phyloP scores from a whole-genome alignment of 2,113 vertebrate genomes.

The Bufo bufo region DNA sequence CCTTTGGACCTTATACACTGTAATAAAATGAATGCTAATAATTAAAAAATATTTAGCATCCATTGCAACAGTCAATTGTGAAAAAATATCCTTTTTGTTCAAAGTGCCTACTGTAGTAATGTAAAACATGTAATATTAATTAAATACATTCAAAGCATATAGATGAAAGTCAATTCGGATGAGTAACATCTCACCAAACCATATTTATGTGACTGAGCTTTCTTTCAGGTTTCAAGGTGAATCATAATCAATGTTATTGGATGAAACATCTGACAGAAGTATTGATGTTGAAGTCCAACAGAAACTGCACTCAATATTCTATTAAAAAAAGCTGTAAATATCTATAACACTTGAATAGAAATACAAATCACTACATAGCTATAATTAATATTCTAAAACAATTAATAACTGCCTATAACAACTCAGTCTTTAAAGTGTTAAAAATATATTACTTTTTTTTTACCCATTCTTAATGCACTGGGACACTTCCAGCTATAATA shows the following conservation, averaged over 20 bases:
- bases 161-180: neutral
- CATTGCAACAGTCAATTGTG: neutral
- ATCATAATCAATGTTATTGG: conserved; percentile 33
- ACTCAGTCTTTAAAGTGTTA: neutral
- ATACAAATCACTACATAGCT: neutral
- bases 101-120: neutral
- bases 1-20: no score
- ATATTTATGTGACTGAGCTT: neutral
- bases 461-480: neutral
- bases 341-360: conserved; percentile 9
- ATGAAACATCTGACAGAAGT: neutral
- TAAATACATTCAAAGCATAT: neutral
- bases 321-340: conserved; percentile 19
- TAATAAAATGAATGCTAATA: no score
- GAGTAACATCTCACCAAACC: conserved; percentile 1
- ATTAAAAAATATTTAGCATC: no score
- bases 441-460: neutral
- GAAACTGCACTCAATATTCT: conserved; percentile 34
- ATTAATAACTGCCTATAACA: neutral
- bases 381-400: conserved; percentile 40
- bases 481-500: neutral
- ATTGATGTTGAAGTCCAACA: conserved; percentile 16
- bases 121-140: neutral
- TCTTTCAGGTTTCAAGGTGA: conserved; percentile 34
- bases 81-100: neutral